phyloP scores from a whole-genome alignment of 2,797 vertebrate species.

The Chromis chromis region DNA sequence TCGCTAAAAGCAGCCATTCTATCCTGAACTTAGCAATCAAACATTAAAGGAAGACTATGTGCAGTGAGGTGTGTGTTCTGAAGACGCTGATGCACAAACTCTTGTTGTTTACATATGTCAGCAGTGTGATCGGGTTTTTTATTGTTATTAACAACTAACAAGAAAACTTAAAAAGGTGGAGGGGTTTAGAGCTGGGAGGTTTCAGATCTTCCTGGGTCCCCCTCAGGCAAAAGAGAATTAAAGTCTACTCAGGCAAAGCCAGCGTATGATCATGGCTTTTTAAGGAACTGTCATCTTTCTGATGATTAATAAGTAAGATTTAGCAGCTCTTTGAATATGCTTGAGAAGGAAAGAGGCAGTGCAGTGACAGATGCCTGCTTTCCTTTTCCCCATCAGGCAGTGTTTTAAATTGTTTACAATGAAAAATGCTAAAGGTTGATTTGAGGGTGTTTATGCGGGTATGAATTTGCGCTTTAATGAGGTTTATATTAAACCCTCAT shows the following conservation, averaged over 20 bases:
- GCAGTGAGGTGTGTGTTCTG: constrained; percentile 4
- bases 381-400: constrained; percentile 18
- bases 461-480: constrained; percentile 33
- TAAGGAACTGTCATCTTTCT: constrained; percentile 52
- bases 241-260: constrained; percentile 48
- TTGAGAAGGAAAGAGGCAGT: background rate
- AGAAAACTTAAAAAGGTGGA: constrained; percentile 44
- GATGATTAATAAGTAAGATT: constrained; percentile 67
- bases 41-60: background rate
- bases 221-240: constrained; percentile 62
- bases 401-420: constrained; percentile 55
- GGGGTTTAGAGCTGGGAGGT: constrained; percentile 23
- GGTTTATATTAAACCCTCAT: constrained; percentile 27
- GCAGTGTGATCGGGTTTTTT: background rate
- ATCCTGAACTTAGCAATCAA: background rate
- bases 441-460: constrained; percentile 29
- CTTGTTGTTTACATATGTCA: background rate
- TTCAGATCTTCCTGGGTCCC: constrained; percentile 60
- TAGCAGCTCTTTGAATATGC: constrained; percentile 48
- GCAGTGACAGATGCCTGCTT: constrained; percentile 36
- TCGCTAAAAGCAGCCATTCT: background rate
- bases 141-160: constrained; percentile 50
- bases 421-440: constrained; percentile 49
- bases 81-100: background rate
- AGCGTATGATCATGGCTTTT: constrained; percentile 65